Conservation (phyloP, 2,113 vertebrate genomes). For the Tragelaphus strepsiceros region DNA sequence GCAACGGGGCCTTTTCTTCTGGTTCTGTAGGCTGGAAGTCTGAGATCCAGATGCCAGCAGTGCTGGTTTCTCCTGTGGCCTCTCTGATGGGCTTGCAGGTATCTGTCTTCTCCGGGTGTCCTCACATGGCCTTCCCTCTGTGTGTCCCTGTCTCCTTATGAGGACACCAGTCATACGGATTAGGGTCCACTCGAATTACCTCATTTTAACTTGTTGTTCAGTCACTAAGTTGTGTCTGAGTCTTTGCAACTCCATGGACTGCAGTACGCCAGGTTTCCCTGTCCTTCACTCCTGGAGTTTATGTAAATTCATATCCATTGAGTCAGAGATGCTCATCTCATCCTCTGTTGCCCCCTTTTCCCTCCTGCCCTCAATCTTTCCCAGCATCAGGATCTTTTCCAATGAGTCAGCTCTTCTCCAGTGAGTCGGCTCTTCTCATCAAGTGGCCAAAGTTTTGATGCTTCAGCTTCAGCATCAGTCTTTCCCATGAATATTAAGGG, state of each 20-base stretch:
- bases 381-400: background rate
- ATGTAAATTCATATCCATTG: background rate
- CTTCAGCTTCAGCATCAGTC: background rate
- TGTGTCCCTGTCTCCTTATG: background rate
- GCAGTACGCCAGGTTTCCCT: background rate
- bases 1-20: background rate
- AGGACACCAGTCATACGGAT: background rate
- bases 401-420: background rate
- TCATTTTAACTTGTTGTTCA: background rate
- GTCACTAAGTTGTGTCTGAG: background rate
- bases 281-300: background rate
- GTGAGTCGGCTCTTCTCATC: background rate
- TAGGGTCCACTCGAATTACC: background rate
- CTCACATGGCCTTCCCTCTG: background rate
- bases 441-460: background rate
- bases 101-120: background rate
- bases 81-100: background rate
- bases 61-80: background rate
- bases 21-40: background rate
- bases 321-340: background rate
- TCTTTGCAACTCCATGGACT: background rate
- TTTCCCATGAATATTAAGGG: background rate
- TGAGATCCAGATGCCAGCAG: background rate
- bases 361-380: background rate
- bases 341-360: background rate